These are phyloP conservation scores for Meghimatium bilineatum DNA, from an alignment of 2,888 invertebrate genomes.

Conservation along the genomic window DNA sequence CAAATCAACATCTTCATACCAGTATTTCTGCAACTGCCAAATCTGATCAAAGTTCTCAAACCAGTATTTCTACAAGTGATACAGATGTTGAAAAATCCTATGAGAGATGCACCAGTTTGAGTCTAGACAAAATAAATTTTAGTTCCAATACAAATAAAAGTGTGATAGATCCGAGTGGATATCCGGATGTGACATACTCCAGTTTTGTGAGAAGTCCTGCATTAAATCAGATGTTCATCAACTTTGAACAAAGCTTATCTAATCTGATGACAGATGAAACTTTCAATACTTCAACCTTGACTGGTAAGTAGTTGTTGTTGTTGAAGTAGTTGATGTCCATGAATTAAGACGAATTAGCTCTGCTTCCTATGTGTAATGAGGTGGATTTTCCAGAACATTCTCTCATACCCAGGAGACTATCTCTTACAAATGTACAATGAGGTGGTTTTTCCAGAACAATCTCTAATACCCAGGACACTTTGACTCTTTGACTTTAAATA, in stretches of 20 bases:
- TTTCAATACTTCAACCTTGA: not conserved
- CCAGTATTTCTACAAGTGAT: too few species aligned
- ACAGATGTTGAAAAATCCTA: not conserved
- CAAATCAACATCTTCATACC: not conserved
- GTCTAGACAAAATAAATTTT: not conserved
- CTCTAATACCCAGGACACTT: too few species aligned
- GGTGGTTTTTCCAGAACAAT: too few species aligned
- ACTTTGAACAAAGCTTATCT: conserved; percentile 28
- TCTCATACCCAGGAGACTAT: too few species aligned
- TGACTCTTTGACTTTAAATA: too few species aligned
- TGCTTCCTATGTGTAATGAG: too few species aligned
- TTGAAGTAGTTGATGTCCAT: too few species aligned
- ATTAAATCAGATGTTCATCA: conserved; percentile 27
- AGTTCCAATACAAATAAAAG: not conserved
- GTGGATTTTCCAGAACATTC: too few species aligned
- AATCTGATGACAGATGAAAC: not conserved
- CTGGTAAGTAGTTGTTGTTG: too few species aligned
- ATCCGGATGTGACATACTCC: conserved; percentile 42
- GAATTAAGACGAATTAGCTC: too few species aligned
- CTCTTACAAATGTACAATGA: too few species aligned
- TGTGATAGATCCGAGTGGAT: not conserved
- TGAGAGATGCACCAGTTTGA: not conserved
- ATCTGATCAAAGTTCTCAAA: too few species aligned
- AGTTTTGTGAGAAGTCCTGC: conserved; percentile 48
- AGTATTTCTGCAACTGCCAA: not conserved